Conservation (phyloP, 2,113 vertebrate species). For the Antechinus flavipes region DNA sequence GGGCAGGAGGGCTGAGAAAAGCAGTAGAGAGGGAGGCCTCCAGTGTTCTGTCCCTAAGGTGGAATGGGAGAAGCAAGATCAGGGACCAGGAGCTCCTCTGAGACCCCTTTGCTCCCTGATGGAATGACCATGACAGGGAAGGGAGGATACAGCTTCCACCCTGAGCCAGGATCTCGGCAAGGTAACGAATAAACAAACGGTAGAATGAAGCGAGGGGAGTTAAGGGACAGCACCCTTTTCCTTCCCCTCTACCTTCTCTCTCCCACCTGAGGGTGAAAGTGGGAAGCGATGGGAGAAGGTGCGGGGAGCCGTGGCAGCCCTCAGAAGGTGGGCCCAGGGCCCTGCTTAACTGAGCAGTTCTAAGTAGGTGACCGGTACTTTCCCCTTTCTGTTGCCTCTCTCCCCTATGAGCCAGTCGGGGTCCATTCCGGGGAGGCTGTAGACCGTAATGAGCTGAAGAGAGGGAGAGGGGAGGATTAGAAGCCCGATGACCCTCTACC, state of each 20-base stretch:
- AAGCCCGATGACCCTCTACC: not conserved
- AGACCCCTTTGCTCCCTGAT: not conserved
- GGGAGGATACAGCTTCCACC: not conserved
- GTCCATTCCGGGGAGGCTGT: constrained; percentile 97
- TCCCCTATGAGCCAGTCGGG: constrained; percentile 98
- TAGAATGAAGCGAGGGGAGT: not conserved
- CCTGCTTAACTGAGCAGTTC: constrained; percentile 94
- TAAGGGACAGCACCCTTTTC: constrained; percentile 10
- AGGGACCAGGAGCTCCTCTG: not conserved
- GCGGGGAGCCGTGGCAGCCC: constrained; percentile 7
- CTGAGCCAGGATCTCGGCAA: constrained; percentile 31
- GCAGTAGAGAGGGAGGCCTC: not conserved
- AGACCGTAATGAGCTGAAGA: constrained; percentile 94
- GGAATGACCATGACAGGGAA: not conserved
- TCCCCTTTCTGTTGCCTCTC: constrained; percentile 95
- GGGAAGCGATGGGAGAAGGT: not conserved
- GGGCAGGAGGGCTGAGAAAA: not conserved
- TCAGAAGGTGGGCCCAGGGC: not conserved
- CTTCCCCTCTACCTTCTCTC: not conserved
- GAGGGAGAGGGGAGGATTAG: constrained; percentile 20
- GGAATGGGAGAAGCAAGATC: not conserved
- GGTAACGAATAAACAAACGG: constrained; percentile 42
- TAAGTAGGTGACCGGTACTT: constrained; percentile 97
- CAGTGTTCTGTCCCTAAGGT: not conserved
- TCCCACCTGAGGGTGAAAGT: constrained; percentile 1